These are phyloP conservation scores for Erebia epiphron DNA, from an alignment of 2,888 invertebrate species.

Conservation along the genomic window DNA sequence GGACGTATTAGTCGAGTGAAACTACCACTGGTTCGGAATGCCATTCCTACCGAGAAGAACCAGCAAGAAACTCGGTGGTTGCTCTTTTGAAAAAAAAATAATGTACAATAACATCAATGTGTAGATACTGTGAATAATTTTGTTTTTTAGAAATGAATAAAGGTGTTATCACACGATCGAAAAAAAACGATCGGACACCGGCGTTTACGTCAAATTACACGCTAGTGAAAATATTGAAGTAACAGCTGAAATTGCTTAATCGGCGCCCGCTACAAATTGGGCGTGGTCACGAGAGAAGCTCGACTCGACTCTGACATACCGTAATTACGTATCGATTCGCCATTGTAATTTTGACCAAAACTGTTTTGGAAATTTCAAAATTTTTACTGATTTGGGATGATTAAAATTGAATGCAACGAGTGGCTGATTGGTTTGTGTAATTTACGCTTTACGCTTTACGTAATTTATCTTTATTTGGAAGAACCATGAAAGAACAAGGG, in stretches of 20 bases:
- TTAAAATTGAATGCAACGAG: constrained; percentile 5
- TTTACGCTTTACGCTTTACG: too few species aligned
- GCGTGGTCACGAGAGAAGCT: constrained; percentile 44
- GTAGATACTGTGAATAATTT: too few species aligned
- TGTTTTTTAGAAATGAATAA: neutral
- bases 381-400: neutral
- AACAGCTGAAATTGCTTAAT: constrained; percentile 49
- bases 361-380: neutral
- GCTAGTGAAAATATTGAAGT: constrained; percentile 35
- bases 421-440: neutral
- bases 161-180: neutral
- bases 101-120: too few species aligned
- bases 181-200: neutral
- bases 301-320: constrained; percentile 8
- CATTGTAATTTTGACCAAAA: constrained; percentile 15
- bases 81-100: too few species aligned
- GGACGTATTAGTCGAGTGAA: too few species aligned
- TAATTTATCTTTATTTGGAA: too few species aligned
- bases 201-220: constrained; percentile 16
- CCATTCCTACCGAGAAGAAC: too few species aligned
- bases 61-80: too few species aligned
- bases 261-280: constrained; percentile 46
- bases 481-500: too few species aligned
- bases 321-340: constrained; percentile 12
- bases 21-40: too few species aligned